Evolutionary conservation across 2,113 vertebrate species (phyloP).

Genomic region (Xenopus tropicalis): DNA sequence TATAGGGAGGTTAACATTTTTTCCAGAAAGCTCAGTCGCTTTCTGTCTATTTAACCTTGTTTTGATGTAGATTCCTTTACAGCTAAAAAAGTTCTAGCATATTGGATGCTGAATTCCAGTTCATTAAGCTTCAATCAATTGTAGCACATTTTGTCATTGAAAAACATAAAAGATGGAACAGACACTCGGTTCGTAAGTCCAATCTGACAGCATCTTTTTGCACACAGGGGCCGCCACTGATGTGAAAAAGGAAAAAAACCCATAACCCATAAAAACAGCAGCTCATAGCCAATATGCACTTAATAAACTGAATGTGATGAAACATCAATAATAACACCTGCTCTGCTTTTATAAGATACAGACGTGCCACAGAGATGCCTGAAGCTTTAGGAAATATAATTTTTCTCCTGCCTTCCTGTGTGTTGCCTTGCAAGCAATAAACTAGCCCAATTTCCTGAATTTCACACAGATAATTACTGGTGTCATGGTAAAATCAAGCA

Average conservation of each 20-base stretch:
- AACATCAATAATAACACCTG: constrained; percentile 1
- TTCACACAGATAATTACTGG: neutral
- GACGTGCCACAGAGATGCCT: neutral
- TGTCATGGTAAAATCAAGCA: neutral
- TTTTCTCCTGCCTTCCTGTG: neutral
- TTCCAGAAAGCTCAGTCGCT: too few relatives aligned
- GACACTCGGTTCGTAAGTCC: neutral
- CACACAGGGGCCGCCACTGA: neutral
- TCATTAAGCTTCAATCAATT: too few relatives aligned
- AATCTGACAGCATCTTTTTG: neutral
- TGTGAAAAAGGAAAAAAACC: neutral
- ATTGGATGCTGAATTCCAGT: too few relatives aligned
- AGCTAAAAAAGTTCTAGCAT: too few relatives aligned
- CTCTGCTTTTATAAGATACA: neutral
- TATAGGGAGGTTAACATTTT: too few relatives aligned
- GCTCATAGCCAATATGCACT: neutral
- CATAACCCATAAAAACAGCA: neutral
- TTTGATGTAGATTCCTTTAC: too few relatives aligned
- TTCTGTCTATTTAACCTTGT: too few relatives aligned
- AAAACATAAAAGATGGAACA: neutral
- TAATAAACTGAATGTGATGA: constrained; percentile 4
- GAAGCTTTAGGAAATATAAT: neutral
- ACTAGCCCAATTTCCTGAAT: neutral
- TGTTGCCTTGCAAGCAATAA: neutral
- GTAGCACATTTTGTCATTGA: neutral